Evolutionary conservation across 2,797 vertebrate species (phyloP).

Genomic region (Synanceia verrucosa): DNA sequence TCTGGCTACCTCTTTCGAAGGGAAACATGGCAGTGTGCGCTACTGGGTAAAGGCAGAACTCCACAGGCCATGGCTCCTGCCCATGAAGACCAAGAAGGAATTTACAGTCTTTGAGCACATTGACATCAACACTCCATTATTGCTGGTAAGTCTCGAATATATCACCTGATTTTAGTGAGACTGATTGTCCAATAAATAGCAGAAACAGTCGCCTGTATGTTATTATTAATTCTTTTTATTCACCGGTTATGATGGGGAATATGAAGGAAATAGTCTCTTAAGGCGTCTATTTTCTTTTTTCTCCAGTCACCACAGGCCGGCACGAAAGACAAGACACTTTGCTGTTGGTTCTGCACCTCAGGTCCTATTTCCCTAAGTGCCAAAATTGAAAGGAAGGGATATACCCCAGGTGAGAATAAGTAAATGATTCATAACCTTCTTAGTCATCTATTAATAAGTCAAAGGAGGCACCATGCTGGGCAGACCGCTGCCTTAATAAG

Average conservation of each 20-base stretch:
- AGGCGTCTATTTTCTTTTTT: constrained; percentile 6
- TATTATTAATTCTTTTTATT: background rate
- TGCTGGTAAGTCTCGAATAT: constrained; percentile 88
- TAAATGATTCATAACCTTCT: background rate
- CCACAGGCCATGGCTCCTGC: constrained; percentile 98
- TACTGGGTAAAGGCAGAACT: constrained; percentile 99
- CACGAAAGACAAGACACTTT: constrained; percentile 99
- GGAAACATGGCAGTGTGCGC: constrained; percentile 98
- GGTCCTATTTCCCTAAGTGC: constrained; percentile 99
- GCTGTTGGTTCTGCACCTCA: constrained; percentile 99
- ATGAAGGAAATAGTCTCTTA: background rate
- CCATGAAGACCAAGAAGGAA: constrained; percentile 99
- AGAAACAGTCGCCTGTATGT: background rate
- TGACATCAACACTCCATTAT: constrained; percentile 99
- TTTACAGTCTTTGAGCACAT: constrained; percentile 99
- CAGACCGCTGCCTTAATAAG: background rate
- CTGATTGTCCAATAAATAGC: background rate
- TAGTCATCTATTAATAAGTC: background rate
- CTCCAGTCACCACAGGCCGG: constrained; percentile 97
- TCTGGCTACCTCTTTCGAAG: constrained; percentile 99
- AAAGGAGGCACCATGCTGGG: background rate
- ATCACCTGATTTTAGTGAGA: background rate
- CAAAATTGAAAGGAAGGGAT: constrained; percentile 99
- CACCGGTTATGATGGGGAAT: background rate
- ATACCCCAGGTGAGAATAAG: constrained; percentile 91